Conservation (phyloP, 2,113 vertebrate species). For the Lepus europaeus region DNA sequence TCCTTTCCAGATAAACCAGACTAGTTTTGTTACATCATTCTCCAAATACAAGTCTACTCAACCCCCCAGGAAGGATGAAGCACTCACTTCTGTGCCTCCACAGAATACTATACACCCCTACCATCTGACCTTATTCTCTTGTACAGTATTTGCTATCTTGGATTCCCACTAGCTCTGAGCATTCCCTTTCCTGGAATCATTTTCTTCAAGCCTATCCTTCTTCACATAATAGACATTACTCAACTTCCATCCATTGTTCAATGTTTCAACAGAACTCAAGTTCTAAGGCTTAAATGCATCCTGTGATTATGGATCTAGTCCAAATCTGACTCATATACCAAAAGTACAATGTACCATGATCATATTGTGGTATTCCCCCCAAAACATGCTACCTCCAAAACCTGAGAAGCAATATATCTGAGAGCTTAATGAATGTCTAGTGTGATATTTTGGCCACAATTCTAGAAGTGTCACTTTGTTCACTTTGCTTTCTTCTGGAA, state of each 20-base stretch:
- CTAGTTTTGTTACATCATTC: not conserved
- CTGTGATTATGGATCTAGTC: not conserved
- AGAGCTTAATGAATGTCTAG: not conserved
- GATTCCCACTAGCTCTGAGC: not conserved
- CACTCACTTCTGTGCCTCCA: not conserved
- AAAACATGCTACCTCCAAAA: not conserved
- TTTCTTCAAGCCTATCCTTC: not conserved
- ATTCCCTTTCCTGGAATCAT: not conserved
- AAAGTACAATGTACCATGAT: not conserved
- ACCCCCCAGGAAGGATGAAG: not conserved
- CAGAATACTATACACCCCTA: too few species aligned
- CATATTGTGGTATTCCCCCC: not conserved
- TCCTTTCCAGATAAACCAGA: not conserved
- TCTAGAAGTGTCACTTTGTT: not conserved
- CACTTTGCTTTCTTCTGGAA: not conserved
- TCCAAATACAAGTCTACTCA: not conserved
- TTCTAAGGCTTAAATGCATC: not conserved
- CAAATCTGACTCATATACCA: not conserved
- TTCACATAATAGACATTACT: not conserved
- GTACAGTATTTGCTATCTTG: not conserved
- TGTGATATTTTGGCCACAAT: not conserved
- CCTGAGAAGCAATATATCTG: not conserved
- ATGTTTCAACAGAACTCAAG: not conserved
- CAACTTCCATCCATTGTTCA: not conserved
- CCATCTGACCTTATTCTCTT: not conserved